These are phyloP conservation scores for Heterodera schachtii DNA, from an alignment of 1,140 invertebrate genomes.

Conservation along the genomic window DNA sequence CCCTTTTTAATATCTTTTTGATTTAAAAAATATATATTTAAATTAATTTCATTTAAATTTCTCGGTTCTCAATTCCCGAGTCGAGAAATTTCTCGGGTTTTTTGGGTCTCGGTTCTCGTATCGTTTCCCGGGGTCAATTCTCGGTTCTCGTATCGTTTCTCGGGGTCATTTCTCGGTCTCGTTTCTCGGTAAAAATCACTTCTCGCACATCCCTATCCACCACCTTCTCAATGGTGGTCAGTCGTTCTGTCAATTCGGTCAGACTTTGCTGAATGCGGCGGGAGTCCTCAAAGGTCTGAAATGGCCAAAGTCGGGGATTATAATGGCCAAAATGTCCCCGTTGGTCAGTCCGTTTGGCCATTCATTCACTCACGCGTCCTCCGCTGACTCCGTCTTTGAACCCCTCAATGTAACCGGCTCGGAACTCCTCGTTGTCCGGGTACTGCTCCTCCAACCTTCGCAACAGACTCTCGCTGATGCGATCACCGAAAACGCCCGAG, in stretches of 20 bases:
- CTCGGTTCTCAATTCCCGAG: too few species aligned
- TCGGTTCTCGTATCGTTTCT: too few species aligned
- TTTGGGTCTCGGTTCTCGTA: too few species aligned
- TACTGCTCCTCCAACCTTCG: conserved; percentile 63
- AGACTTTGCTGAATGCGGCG: conserved; percentile 60
- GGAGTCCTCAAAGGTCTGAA: conserved; percentile 55
- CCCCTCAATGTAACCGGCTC: conserved; percentile 63
- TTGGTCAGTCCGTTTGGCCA: background rate
- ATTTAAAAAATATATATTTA: too few species aligned
- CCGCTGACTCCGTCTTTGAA: conserved; percentile 62
- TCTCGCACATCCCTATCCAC: conserved; percentile 60
- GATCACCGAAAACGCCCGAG: conserved; percentile 60
- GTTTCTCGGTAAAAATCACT: too few species aligned
- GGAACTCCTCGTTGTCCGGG: conserved; percentile 64
- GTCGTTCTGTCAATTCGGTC: conserved; percentile 62
- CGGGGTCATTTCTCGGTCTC: too few species aligned
- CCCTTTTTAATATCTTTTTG: too few species aligned
- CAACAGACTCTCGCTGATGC: conserved; percentile 58
- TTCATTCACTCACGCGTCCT: conserved; percentile 39
- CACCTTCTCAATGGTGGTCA: conserved; percentile 56
- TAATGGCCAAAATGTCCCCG: background rate
- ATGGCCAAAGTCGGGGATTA: background rate
- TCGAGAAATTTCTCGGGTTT: too few species aligned
- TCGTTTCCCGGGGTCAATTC: too few species aligned
- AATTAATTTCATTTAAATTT: too few species aligned